Conservation (phyloP, 2,113 vertebrate genomes). For the Bos indicus region DNA sequence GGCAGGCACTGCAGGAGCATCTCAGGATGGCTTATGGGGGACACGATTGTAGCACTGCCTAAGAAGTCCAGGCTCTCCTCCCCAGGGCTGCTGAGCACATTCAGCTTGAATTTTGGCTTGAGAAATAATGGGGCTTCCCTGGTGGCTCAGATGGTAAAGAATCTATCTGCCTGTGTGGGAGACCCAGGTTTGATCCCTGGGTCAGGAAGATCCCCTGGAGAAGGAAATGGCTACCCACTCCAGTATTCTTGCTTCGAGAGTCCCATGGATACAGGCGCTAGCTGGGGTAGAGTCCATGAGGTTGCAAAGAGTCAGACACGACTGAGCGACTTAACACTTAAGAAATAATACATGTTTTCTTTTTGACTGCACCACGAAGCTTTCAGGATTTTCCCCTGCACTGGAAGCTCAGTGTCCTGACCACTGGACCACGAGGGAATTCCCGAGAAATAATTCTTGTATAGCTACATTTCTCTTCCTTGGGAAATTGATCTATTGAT, state of each 20-base stretch:
- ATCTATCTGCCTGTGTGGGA: neutral
- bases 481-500: neutral
- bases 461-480: neutral
- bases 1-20: neutral
- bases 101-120: neutral
- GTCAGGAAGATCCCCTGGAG: neutral
- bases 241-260: neutral
- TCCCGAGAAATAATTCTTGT: neutral
- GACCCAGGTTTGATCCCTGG: neutral
- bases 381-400: neutral
- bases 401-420: neutral
- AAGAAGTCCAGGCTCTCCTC: too few relatives aligned
- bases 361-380: neutral
- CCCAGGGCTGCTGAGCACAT: neutral
- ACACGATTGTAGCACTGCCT: fast-evolving
- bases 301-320: neutral
- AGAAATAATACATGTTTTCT: neutral
- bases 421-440: neutral
- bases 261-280: neutral
- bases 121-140: neutral
- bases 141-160: neutral
- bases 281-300: neutral
- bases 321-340: neutral
- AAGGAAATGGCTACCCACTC: neutral
- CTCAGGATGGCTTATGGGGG: neutral